Base-by-base conservation (phyloP, 2,797 vertebrate species). In the Sebastes miniatus region DNA sequence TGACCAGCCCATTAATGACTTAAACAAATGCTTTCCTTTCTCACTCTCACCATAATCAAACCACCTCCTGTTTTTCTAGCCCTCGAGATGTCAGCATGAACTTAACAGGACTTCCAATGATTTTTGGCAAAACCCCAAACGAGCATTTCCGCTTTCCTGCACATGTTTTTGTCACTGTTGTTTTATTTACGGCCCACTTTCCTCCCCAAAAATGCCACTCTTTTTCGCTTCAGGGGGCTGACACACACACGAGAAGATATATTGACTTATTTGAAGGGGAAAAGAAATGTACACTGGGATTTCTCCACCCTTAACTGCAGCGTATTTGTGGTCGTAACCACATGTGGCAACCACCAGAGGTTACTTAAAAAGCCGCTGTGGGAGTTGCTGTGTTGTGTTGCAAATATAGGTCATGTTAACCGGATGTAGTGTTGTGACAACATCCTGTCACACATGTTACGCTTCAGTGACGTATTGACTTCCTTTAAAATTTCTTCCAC, bases 11-110 rank as follows among this genome's bases (percentile, higher is more conserved):
- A 75, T 81, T 80, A 83, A 86, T 83, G 47, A 61, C 77, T 79
- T 75, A 73, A 89, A 87, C 86, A 89, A 84, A 86, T 84, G 69
- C 71, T 82, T 77, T 85, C 68, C 81, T 67, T 80, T 79, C 76
- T 81, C 9, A 3, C 52, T 63, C 32, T 65, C 58, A 11, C 77
- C 67, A 57, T 58, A 73, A 78, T 87, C 73, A 39, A 64, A 63
- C 70, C 34, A 24, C 54, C 32, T 70, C 67, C 71, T 65, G 66
- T 64, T 61, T 59, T 52, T 24, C 22, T 62, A 39, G 12, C 9
- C 47, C 22, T 22, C 14, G 13, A 34, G 32, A 63, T 57, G 36
- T 77, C 27, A 13, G 6, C 57, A 7, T 65, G 80, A 81, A 73
- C 63, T 64, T n/a, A n/a, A 57, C 64, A 47, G 52, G 63, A 75